phyloP scores from a whole-genome alignment of 2,113 vertebrate species.

The Prinia subflava region DNA sequence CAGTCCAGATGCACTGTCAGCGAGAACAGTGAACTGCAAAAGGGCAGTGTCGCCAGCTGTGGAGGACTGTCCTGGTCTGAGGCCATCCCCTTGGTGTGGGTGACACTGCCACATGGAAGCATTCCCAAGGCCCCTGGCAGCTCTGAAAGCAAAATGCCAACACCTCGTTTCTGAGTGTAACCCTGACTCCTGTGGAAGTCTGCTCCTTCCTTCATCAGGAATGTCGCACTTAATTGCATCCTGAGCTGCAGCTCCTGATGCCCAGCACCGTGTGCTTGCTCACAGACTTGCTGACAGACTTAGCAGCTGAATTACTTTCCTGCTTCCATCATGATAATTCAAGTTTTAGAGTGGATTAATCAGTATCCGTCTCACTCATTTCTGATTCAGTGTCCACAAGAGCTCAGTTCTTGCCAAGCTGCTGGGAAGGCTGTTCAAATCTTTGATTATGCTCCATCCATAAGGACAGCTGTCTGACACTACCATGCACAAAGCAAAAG shows the following conservation, averaged over 20 bases:
- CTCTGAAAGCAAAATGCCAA: neutral
- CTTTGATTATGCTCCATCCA: neutral
- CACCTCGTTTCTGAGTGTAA: fast-evolving
- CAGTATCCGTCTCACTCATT: neutral
- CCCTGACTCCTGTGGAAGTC: neutral
- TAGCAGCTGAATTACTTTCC: neutral
- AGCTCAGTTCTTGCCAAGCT: neutral
- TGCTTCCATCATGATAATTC: neutral
- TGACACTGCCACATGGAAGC: neutral
- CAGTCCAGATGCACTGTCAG: neutral
- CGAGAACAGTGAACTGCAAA: fast-evolving
- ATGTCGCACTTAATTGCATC: neutral
- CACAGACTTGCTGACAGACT: neutral
- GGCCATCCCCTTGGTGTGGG: neutral
- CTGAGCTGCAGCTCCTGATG: neutral
- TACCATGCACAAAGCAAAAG: neutral
- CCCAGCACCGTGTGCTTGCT: neutral
- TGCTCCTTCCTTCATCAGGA: neutral
- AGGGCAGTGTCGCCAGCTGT: neutral
- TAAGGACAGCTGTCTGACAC: neutral
- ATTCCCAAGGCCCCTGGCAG: neutral
- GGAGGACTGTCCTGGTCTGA: neutral
- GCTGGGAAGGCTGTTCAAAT: neutral
- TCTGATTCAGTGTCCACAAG: neutral
- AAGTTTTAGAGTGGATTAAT: neutral